A percentile compares a stretch with the other conserved stretches of the same genome.
phyloP scores from a whole-genome alignment of 1,140 invertebrate genomes.

The Cylas formicarius region DNA sequence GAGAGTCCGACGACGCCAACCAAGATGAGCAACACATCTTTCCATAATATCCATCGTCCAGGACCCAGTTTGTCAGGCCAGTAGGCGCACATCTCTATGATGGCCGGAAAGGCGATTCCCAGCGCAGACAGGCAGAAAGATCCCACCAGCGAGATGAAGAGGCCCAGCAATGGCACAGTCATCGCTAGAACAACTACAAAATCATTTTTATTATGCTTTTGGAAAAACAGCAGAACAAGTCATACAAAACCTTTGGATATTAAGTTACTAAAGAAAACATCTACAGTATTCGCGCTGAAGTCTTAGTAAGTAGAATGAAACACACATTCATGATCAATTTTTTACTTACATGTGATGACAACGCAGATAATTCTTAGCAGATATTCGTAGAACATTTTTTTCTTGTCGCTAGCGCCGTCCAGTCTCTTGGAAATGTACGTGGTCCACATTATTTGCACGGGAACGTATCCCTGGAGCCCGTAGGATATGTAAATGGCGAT shows the following conservation, averaged over 20 bases:
- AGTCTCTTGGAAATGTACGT: constrained; percentile 56
- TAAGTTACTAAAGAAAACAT: no score
- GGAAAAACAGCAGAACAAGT: no score
- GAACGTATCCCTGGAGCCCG: constrained; percentile 90
- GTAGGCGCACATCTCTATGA: constrained; percentile 62
- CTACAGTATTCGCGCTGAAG: no score
- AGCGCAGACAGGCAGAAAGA: constrained; percentile 71
- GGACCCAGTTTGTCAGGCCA: constrained; percentile 47
- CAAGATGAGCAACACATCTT: constrained; percentile 49
- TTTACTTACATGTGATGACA: constrained; percentile 64
- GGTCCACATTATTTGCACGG: constrained; percentile 83
- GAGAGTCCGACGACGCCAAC: constrained; percentile 48
- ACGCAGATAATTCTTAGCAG: constrained; percentile 58
- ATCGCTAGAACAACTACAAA: constrained; percentile 62
- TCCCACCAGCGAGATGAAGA: constrained; percentile 80
- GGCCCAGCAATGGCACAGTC: constrained; percentile 65
- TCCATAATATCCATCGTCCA: constrained; percentile 40
- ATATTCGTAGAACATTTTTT: constrained; percentile 53
- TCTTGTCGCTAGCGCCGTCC: constrained; percentile 41
- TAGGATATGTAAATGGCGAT: constrained; percentile 86
- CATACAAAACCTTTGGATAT: no score
- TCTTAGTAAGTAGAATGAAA: no score
- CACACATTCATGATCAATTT: neutral
- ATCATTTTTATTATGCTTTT: constrained; percentile 4
- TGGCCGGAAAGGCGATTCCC: constrained; percentile 76